Percentiles rank a stretch among this genome's conserved stretches.
phyloP scores from a whole-genome alignment of 1,140 invertebrate genomes.

The Tetranychus cinnabarinus region DNA sequence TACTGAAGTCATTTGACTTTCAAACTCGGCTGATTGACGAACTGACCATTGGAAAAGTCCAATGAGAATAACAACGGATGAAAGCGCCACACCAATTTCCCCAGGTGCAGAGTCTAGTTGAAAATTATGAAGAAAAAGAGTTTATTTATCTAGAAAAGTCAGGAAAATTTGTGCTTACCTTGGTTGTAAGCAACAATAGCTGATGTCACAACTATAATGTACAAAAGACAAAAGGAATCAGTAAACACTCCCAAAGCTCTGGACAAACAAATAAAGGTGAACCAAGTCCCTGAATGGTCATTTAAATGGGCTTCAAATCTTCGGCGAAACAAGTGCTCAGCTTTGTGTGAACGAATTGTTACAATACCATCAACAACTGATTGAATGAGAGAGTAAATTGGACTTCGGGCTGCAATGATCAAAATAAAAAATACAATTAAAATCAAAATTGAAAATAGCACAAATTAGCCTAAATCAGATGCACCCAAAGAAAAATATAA shows the following conservation, averaged over 20 bases:
- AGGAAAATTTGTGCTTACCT: neutral
- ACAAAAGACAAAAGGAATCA: conserved; percentile 41
- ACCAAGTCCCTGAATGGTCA: conserved; percentile 28
- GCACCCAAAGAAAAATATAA: neutral
- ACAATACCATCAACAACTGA: conserved; percentile 24
- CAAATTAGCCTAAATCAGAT: no score
- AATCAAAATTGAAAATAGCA: neutral
- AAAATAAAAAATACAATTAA: neutral
- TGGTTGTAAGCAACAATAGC: conserved; percentile 1
- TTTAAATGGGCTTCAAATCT: conserved; percentile 24
- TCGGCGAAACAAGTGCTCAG: conserved; percentile 34
- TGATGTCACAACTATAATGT: conserved; percentile 29
- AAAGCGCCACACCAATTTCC: conserved; percentile 1
- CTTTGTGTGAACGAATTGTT: conserved; percentile 23
- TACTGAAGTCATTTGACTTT: conserved; percentile 37
- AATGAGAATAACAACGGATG: conserved; percentile 2
- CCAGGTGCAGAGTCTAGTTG: neutral
- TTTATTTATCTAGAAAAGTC: no score
- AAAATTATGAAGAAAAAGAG: neutral
- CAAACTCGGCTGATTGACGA: conserved; percentile 47
- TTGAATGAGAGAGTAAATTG: conserved; percentile 27
- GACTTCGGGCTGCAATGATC: conserved; percentile 10
- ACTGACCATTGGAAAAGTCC: conserved; percentile 42
- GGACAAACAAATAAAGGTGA: conserved; percentile 42
- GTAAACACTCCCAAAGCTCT: conserved; percentile 59